phyloP scores from a whole-genome alignment of 2,797 vertebrate species.

The Coregonus ussuriensis region DNA sequence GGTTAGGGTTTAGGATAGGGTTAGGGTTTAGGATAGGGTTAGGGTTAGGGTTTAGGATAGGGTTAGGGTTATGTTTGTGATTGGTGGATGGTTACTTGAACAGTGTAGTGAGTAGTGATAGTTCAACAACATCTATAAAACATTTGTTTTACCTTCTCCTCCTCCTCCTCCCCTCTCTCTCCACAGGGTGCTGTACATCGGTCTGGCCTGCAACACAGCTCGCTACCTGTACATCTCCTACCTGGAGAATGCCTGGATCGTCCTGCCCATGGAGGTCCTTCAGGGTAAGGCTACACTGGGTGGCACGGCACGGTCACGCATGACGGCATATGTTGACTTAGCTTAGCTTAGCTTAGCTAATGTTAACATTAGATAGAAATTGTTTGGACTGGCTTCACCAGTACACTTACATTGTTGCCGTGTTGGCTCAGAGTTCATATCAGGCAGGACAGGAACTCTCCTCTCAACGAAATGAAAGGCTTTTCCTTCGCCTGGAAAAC shows the following conservation, averaged over 20 bases:
- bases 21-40: too few relatives aligned
- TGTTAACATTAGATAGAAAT: neutral
- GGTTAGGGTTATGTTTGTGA: neutral
- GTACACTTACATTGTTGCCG: neutral
- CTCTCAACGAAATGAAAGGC: neutral
- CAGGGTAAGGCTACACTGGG: constrained; percentile 81
- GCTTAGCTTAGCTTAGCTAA: neutral
- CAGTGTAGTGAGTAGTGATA: neutral
- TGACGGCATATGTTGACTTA: neutral
- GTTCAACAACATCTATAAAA: neutral
- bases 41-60: neutral
- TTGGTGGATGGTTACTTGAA: neutral
- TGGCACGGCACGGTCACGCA: too few relatives aligned
- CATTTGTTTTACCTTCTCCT: neutral
- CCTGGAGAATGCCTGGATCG: constrained; percentile 92
- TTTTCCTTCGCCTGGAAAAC: neutral
- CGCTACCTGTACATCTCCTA: constrained; percentile 97
- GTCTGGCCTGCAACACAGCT: constrained; percentile 93
- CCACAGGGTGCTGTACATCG: constrained; percentile 91
- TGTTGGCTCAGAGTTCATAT: neutral
- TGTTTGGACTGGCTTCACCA: neutral
- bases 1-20: too few relatives aligned
- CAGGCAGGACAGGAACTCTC: neutral
- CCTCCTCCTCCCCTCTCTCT: neutral
- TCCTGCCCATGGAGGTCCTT: constrained; percentile 96